A percentile compares a stretch with the other conserved stretches of the same genome.
Evolutionary conservation across 2,797 vertebrate genomes (phyloP).

Genomic region (Aplochiton taeniatus): DNA sequence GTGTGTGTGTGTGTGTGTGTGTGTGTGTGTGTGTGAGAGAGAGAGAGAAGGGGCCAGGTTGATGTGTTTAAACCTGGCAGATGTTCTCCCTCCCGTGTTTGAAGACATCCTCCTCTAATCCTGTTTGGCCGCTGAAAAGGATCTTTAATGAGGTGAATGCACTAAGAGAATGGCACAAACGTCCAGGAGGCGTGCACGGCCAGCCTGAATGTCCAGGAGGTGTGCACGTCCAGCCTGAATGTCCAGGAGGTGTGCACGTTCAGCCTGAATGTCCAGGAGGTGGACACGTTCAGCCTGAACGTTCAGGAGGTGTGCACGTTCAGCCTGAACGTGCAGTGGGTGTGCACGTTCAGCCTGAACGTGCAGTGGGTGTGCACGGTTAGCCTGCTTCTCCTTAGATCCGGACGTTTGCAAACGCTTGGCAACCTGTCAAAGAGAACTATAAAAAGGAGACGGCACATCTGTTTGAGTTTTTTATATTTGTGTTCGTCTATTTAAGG

Average conservation of each 20-base stretch:
- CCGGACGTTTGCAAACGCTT: not conserved
- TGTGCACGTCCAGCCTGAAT: no score
- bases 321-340: no score
- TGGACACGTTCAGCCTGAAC: no score
- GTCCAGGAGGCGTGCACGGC: no score
- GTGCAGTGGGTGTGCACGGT: no score
- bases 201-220: no score
- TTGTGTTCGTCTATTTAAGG: constrained; percentile 29
- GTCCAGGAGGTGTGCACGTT: no score
- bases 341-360: no score
- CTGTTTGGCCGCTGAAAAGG: constrained; percentile 71
- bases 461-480: constrained; percentile 44
- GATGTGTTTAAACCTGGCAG: constrained; percentile 54
- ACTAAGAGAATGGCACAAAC: constrained; percentile 23
- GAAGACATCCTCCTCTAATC: constrained; percentile 41
- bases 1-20: not conserved
- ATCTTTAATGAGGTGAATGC: constrained; percentile 66
- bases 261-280: no score
- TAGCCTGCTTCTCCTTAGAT: constrained; percentile 40
- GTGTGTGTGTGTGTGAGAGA: not conserved
- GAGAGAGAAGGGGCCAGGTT: constrained; percentile 23
- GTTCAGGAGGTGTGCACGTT: no score
- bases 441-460: no score
- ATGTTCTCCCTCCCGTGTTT: constrained; percentile 62
- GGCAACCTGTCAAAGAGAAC: not conserved